phyloP scores from a whole-genome alignment of 2,888 invertebrate genomes.

The Athripsodes cinereus region DNA sequence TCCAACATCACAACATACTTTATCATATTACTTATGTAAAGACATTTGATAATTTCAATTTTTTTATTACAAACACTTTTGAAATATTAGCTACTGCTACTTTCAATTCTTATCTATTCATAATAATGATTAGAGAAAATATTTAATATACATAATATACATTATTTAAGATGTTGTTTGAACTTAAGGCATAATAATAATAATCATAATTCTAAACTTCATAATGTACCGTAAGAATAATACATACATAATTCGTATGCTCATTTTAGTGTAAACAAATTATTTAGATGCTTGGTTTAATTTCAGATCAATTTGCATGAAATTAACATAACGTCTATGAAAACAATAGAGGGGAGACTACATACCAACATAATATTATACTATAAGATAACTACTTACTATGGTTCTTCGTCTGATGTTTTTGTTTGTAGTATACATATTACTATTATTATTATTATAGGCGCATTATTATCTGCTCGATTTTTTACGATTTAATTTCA shows the following conservation, averaged over 20 bases:
- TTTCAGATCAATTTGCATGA: conserved; percentile 1
- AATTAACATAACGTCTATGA: neutral
- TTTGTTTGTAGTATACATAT: no score
- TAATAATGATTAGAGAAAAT: no score
- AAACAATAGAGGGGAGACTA: neutral
- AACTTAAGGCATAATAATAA: no score
- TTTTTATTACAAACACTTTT: no score
- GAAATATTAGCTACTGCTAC: no score
- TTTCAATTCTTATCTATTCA: no score
- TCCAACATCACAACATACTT: no score
- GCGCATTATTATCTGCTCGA: neutral
- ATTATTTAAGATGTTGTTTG: neutral
- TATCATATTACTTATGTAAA: no score
- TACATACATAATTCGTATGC: neutral
- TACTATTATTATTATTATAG: neutral
- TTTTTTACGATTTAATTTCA: neutral
- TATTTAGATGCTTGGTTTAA: conserved; percentile 1
- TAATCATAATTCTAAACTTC: neutral
- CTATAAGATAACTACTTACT: no score
- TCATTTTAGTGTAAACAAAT: conserved; percentile 4
- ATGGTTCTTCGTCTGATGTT: no score
- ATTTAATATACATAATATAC: no score
- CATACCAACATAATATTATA: neutral
- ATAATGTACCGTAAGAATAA: neutral
- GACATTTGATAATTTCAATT: no score